phyloP scores from a whole-genome alignment of 2,888 invertebrate species.

The Lithophane socia region DNA sequence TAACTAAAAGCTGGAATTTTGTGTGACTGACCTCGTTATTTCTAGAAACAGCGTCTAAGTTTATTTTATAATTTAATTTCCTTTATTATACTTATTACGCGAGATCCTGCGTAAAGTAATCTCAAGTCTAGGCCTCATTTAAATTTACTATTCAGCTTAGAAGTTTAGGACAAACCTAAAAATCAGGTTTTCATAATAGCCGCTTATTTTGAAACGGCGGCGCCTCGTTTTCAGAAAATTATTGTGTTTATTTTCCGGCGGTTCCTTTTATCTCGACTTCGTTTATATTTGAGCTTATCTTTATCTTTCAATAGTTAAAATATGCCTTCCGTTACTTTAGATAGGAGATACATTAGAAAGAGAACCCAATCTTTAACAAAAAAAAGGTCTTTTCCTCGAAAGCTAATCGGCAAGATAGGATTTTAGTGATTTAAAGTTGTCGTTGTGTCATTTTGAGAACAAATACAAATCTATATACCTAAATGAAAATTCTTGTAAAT shows the following conservation, averaged over 20 bases:
- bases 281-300: slow-evolving; percentile 33
- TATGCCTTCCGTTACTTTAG: slow-evolving; percentile 6
- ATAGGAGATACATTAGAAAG: too few species aligned
- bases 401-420: slow-evolving; percentile 11
- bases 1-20: background rate
- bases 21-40: slow-evolving; percentile 14
- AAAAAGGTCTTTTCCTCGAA: slow-evolving; percentile 3
- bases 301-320: slow-evolving; percentile 33
- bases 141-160: slow-evolving; percentile 27
- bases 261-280: slow-evolving; percentile 20
- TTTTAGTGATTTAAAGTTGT: background rate
- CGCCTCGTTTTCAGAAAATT: slow-evolving; percentile 18
- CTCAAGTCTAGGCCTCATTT: slow-evolving; percentile 25
- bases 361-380: too few species aligned
- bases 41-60: background rate
- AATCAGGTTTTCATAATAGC: slow-evolving; percentile 35
- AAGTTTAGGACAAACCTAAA: slow-evolving; percentile 8
- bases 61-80: slow-evolving; percentile 47
- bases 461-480: background rate
- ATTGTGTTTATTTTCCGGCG: slow-evolving; percentile 43
- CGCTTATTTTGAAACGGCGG: slow-evolving; percentile 42
- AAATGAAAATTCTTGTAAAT: background rate
- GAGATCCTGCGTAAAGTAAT: slow-evolving; percentile 33
- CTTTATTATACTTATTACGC: slow-evolving; percentile 36
- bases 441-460: background rate